Conservation (phyloP, 2,797 vertebrate species). For the Anguilla obscura region DNA sequence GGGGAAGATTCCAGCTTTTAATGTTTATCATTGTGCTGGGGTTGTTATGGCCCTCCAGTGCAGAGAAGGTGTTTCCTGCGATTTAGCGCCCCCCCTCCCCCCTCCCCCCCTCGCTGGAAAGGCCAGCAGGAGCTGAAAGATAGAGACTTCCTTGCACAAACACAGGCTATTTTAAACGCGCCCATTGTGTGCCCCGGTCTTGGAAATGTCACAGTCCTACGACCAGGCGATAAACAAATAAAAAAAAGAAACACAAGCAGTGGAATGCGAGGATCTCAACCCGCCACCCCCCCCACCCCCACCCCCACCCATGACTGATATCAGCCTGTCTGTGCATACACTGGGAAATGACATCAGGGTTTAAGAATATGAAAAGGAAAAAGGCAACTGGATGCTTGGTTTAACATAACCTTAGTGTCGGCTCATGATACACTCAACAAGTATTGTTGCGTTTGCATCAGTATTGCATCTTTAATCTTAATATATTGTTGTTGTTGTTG, state of each 20-base stretch:
- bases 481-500: neutral
- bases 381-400: neutral
- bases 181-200: constrained; percentile 60
- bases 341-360: constrained; percentile 22
- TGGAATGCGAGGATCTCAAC: neutral
- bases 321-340: neutral
- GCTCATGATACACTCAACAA: constrained; percentile 7
- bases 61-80: constrained; percentile 78
- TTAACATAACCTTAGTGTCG: neutral
- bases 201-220: constrained; percentile 61
- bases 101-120: neutral
- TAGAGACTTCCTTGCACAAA: constrained; percentile 70
- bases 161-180: constrained; percentile 64
- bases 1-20: constrained; percentile 68
- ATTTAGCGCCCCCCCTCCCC: constrained; percentile 51
- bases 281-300: neutral
- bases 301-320: neutral
- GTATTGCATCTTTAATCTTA: constrained; percentile 28
- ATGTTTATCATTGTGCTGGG: constrained; percentile 71
- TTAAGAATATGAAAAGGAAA: constrained; percentile 22
- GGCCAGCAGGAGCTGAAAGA: constrained; percentile 66
- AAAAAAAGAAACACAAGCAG: neutral
- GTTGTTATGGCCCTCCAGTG: constrained; percentile 40
- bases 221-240: neutral
- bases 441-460: constrained; percentile 27